Conservation (phyloP, 2,797 vertebrate species). For the Sarcophilus harrisii region DNA sequence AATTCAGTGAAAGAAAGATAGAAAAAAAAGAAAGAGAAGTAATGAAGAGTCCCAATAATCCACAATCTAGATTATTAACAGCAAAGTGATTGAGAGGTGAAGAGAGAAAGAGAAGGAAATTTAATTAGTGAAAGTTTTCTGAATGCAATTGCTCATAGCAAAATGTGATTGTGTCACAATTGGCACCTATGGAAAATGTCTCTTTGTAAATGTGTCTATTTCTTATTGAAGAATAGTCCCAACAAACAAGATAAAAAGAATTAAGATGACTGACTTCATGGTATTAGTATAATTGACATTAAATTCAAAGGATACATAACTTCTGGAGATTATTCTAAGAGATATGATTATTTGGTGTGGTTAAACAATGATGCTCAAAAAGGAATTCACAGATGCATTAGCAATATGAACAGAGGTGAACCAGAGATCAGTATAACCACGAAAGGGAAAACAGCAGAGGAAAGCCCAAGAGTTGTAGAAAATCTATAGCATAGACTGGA, state of each 20-base stretch:
- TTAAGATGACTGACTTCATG: not conserved
- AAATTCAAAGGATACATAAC: not conserved
- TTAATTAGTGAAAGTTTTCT: not conserved
- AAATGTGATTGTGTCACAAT: not conserved
- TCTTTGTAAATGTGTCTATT: not conserved
- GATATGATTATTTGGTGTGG: not conserved
- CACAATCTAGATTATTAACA: not conserved
- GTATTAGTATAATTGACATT: too few relatives aligned
- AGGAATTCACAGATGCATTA: not conserved
- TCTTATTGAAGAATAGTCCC: not conserved
- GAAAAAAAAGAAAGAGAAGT: not conserved
- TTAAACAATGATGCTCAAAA: not conserved
- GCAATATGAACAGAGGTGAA: too few relatives aligned
- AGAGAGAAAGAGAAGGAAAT: not conserved
- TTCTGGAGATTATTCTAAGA: not conserved
- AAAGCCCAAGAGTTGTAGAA: too few relatives aligned
- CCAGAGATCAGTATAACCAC: not conserved
- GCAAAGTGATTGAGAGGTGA: not conserved
- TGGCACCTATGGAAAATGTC: not conserved
- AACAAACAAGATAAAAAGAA: not conserved
- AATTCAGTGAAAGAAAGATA: not conserved
- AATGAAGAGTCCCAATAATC: not conserved
- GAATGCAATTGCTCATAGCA: not conserved
- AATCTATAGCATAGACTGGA: too few relatives aligned
- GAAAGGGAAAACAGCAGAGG: not conserved